Base-by-base conservation (phyloP, 2,797 vertebrate species). In the Phoeniculus purpureus region DNA sequence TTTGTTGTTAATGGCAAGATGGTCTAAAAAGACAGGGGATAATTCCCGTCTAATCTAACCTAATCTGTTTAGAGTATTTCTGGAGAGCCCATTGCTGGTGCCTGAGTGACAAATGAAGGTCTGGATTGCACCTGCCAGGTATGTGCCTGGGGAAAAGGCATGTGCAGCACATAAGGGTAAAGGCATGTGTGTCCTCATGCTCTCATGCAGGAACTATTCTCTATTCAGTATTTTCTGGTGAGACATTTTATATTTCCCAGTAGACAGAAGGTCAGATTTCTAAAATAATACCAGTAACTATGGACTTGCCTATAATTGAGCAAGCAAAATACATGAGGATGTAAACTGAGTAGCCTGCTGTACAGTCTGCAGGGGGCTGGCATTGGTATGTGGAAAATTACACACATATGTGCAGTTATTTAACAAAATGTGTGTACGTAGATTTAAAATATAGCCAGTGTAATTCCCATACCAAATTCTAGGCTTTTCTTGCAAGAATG, bases 101-200 rank as follows among this genome's bases (percentile, higher is more conserved):
- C 76, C 73, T 66, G 71, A 85, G 77, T 92, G 92, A 94, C 85
- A 94, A 93, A 91, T 89, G 92, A 76, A 83, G 87, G 52, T 76
- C 85, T 95, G 77, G 70, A 93, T 95, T 96, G 74, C 77, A 94
- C 92, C 92, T 92, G 91, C 87, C 75, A 95, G 93, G 93, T 93
- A 60, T 81, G 34, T 89, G 82, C 65, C 80, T 79, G 59, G 74
- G 62, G 66, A 94, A 92, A 10, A 92, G 71, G 34, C 89, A 83
- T 70, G 70, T 92, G 88, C 71, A 67, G 50, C 3, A 1, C 65
- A 27, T 74, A 81, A 91, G 87, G 82, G 66, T 81, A 67, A 87
- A 95, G 82, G 80, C 60, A 86, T 79, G 60, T 6, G 1, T 91
- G 73, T 85, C 81, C 58, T 85, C 34, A 12, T 58, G 72, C 75